Percentiles rank a stretch among this genome's conserved stretches.
Conservation (phyloP, 2,113 vertebrate species). For the Heterotis niloticus region DNA sequence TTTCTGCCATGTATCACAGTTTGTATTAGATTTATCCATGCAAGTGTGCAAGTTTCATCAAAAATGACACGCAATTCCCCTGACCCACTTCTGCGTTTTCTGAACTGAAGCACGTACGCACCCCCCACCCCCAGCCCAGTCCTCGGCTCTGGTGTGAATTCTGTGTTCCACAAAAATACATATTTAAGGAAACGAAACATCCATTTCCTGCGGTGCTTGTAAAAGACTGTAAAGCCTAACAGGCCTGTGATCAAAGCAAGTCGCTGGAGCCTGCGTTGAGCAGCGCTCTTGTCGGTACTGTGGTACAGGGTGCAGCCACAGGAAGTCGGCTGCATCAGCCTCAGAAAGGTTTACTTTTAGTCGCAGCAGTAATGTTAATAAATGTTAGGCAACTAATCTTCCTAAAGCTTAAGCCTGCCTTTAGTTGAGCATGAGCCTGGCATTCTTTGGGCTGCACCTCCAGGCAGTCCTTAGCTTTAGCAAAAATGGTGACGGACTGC, state of each 20-base stretch:
- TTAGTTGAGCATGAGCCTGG: not conserved
- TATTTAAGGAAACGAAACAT: slow-evolving; percentile 56
- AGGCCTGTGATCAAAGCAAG: slow-evolving; percentile 51
- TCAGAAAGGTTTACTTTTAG: slow-evolving; percentile 42
- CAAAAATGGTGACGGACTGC: not conserved
- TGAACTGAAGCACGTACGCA: slow-evolving; percentile 50
- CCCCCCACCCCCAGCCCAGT: too few species aligned
- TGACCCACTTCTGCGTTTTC: slow-evolving; percentile 63
- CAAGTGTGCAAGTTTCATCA: slow-evolving; percentile 60
- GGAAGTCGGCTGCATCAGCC: slow-evolving; percentile 43
- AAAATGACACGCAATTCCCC: slow-evolving; percentile 61
- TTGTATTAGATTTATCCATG: slow-evolving; percentile 56
- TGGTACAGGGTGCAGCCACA: slow-evolving; percentile 40
- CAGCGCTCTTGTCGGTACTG: slow-evolving; percentile 45
- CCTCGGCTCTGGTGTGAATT: slow-evolving; percentile 46
- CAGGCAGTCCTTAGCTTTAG: not conserved
- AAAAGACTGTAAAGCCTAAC: not conserved
- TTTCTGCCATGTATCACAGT: slow-evolving; percentile 47
- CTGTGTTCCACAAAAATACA: slow-evolving; percentile 52
- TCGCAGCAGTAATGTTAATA: slow-evolving; percentile 16
- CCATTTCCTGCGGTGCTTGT: slow-evolving; percentile 41
- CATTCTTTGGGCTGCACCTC: not conserved
- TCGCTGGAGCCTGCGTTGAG: slow-evolving; percentile 50
- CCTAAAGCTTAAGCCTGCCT: not conserved
- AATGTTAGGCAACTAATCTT: not conserved